Percentiles rank a stretch among this genome's conserved stretches.
Evolutionary conservation across 2,797 vertebrate species (phyloP).

Genomic region (Alauda arvensis): DNA sequence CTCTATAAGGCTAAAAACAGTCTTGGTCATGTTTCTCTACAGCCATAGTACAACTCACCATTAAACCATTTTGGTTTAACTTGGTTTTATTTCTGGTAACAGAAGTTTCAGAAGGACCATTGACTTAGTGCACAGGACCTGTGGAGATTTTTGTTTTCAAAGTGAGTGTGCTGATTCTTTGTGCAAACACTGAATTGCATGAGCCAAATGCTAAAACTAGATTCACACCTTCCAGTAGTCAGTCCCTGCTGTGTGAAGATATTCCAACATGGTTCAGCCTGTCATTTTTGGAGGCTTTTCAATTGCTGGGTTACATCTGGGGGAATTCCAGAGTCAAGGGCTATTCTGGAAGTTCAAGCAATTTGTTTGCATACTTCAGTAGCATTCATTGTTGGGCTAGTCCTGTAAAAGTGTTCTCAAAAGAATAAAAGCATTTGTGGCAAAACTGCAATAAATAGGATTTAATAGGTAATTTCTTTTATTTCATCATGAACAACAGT

Average conservation of each 20-base stretch:
- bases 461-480: neutral
- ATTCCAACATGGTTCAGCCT: neutral
- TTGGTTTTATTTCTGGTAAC: neutral
- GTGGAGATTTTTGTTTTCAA: neutral
- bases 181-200: neutral
- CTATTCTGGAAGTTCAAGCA: neutral
- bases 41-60: neutral
- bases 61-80: neutral
- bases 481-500: neutral
- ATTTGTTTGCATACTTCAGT: neutral
- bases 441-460: neutral
- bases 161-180: neutral
- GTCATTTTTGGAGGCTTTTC: neutral
- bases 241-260: neutral
- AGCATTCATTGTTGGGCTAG: neutral
- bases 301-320: neutral
- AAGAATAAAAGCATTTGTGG: neutral
- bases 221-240: neutral
- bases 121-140: neutral
- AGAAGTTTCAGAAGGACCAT: neutral
- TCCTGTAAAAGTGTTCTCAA: neutral
- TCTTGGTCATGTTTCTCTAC: neutral
- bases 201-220: neutral
- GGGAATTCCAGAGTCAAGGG: neutral
- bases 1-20: neutral